These are phyloP conservation scores for Sturnira hondurensis DNA, from an alignment of 2,113 vertebrate species.

Conservation along the genomic window DNA sequence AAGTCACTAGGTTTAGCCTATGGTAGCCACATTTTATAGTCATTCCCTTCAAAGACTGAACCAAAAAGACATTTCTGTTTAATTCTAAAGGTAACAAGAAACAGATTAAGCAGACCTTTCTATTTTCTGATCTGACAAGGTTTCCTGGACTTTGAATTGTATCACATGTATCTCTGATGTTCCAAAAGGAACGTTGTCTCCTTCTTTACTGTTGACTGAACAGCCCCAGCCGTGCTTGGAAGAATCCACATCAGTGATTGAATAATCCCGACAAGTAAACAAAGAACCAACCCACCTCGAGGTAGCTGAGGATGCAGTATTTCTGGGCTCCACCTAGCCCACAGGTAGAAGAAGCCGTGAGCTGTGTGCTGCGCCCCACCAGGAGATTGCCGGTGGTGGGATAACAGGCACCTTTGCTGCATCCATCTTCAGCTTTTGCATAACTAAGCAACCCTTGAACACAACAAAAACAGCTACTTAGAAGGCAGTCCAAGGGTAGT, in stretches of 20 bases:
- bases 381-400: conserved; percentile 86
- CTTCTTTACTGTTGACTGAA: not conserved
- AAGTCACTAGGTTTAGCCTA: not conserved
- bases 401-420: conserved; percentile 78
- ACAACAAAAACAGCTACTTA: conserved; percentile 12
- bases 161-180: not conserved
- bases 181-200: not conserved
- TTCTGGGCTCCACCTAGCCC: conserved; percentile 83
- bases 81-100: not conserved
- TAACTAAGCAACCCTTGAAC: conserved; percentile 76
- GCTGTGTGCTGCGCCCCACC: conserved; percentile 82
- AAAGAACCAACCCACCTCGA: conserved; percentile 84
- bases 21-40: not conserved
- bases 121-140: not conserved
- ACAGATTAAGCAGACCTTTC: not conserved
- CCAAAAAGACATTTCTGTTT: not conserved
- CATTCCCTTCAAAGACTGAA: not conserved
- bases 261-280: not conserved
- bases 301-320: conserved; percentile 91
- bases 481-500: not conserved
- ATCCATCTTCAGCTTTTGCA: conserved; percentile 76
- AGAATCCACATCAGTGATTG: not conserved
- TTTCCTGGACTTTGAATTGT: not conserved
- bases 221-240: not conserved
- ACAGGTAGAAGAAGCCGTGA: conserved; percentile 88